phyloP scores from a whole-genome alignment of 2,113 vertebrate species.

The Delphinus delphis region DNA sequence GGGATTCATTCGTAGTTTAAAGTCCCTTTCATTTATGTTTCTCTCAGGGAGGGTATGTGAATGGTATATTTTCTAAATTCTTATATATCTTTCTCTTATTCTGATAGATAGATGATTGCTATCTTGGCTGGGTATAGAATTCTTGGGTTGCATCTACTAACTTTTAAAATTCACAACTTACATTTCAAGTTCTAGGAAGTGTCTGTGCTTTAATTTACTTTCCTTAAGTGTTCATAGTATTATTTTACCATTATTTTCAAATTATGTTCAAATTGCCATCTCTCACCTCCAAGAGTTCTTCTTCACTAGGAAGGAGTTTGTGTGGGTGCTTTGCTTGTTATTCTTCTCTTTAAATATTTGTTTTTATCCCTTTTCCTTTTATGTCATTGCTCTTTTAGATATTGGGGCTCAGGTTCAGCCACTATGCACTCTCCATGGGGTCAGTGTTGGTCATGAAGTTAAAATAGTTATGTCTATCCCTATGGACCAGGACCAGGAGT shows the following conservation, averaged over 20 bases:
- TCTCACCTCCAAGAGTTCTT: not conserved
- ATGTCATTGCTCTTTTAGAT: not conserved
- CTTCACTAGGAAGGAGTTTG: not conserved
- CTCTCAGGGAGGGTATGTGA: not conserved
- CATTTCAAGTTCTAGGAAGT: not conserved
- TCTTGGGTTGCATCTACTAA: not conserved
- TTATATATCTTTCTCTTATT: not conserved
- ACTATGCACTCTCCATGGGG: not conserved
- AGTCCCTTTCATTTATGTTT: not conserved
- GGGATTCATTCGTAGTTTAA: not conserved
- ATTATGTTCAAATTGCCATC: not conserved
- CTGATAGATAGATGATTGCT: not conserved
- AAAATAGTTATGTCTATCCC: not conserved
- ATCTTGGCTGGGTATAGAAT: conserved; percentile 23
- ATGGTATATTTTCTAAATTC: not conserved
- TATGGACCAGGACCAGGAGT: not conserved
- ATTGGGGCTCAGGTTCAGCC: not conserved
- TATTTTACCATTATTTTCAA: not conserved
- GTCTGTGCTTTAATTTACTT: not conserved
- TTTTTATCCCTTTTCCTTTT: not conserved
- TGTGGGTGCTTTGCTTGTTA: not conserved
- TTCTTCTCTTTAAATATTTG: not conserved
- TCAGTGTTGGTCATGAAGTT: not conserved
- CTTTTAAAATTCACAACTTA: not conserved
- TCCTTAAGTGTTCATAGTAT: not conserved